Evolutionary conservation across 2,797 vertebrate genomes (phyloP), one percentile per base, ranked within the genome.

Genomic region (Paramormyrops hopkinsi): DNA sequence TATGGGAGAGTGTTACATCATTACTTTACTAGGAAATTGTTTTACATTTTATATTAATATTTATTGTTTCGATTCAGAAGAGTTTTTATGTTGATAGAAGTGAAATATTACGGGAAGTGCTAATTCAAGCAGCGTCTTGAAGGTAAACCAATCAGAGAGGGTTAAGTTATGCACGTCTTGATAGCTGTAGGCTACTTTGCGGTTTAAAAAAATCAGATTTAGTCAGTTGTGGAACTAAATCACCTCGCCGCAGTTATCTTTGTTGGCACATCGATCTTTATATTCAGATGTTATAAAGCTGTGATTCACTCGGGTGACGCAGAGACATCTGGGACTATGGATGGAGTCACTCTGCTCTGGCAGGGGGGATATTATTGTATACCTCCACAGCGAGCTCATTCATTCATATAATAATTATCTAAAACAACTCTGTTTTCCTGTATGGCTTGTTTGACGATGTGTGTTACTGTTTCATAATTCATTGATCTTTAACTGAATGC

Each of bases 321-420:
- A 19, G 25, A 88, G 65, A 48, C 87, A 37, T 37, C n/a, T 54
- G 56, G 14, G 14, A 62, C 29, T 22, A 9, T 8, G 37, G 86
- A 53, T 50, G 4, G 56, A 87, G 22, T 54, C 3, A 54, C 50
- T 54, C 22, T 48, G 48, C 50, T 54, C 25, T 19, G 56, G 54
- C 17, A 11, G 41, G 86, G 22, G 59, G 62, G 62, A 65, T 65
- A 4, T 48, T 44, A 25, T 14, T 53, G 22, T 69, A 29, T 29
- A 51, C 69, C 44, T 41, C 37, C 14, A 59, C 51, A 87, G 25
- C 54, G 53, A 37, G 25, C 50, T 41, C 50, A 56, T 82, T 82
- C 88, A 88, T 88, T 88, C 37, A 88, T 59, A 44, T 83, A 46
- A 82, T 44, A 82, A 82, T 76, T 37, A 76, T 76, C 69, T 76